Conservation (phyloP, 2,113 vertebrate genomes). For the Cranoglanis bouderius region DNA sequence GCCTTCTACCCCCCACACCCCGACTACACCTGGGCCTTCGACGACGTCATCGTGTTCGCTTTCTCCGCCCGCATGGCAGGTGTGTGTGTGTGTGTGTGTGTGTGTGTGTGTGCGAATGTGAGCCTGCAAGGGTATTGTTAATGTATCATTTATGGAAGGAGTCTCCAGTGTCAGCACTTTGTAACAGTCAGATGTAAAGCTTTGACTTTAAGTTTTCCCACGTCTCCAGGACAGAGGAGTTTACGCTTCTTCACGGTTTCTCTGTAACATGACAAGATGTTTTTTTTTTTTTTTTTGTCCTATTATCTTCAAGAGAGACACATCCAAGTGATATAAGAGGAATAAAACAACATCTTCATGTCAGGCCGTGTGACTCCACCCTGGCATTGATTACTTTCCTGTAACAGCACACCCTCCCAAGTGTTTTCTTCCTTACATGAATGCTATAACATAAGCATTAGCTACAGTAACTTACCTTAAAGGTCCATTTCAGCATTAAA, state of each 20-base stretch:
- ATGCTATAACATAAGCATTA: background rate
- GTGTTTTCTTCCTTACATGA: too few relatives aligned
- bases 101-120: background rate
- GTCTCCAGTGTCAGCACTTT: background rate
- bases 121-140: background rate
- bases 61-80: conserved; percentile 87
- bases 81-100: conserved; percentile 28
- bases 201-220: background rate
- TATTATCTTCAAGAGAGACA: too few relatives aligned
- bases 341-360: background rate
- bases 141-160: background rate
- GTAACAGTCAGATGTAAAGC: background rate
- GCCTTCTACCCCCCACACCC: conserved; percentile 85
- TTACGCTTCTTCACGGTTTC: background rate
- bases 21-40: conserved; percentile 89
- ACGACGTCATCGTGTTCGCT: conserved; percentile 93
- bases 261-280: background rate
- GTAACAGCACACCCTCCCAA: background rate
- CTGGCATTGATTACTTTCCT: background rate
- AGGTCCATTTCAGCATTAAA: too few relatives aligned
- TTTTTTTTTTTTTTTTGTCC: too few relatives aligned
- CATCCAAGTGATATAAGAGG: background rate
- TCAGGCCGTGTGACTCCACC: background rate
- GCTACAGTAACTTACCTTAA: too few relatives aligned
- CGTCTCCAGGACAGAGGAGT: background rate